These are phyloP conservation scores for Sinocyclocheilus maitianheensis DNA, from an alignment of 2,113 vertebrate species.

Conservation along the genomic window DNA sequence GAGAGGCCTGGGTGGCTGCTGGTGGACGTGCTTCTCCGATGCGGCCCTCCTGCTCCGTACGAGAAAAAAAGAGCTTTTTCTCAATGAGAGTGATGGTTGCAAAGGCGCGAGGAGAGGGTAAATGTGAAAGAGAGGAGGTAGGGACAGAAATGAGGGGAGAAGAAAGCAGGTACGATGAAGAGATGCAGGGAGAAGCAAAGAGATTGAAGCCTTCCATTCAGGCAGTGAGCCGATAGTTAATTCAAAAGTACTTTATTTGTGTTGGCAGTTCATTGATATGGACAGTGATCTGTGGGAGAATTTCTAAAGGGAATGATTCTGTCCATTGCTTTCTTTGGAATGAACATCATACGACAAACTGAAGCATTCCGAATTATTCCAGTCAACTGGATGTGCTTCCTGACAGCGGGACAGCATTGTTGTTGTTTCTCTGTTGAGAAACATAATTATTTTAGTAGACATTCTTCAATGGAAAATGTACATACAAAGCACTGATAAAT, in stretches of 20 bases:
- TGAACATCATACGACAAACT: neutral
- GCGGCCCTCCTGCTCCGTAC: constrained; percentile 54
- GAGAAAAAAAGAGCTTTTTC: constrained; percentile 69
- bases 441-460: neutral
- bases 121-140: neutral
- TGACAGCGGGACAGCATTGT: neutral
- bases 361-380: neutral
- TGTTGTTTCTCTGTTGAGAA: neutral
- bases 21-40: constrained; percentile 59
- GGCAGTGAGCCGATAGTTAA: constrained; percentile 56
- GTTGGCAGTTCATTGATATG: constrained; percentile 27
- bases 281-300: constrained; percentile 36
- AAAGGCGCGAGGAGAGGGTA: constrained; percentile 31
- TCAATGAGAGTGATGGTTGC: constrained; percentile 77
- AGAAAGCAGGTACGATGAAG: constrained; percentile 48
- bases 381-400: neutral
- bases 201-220: constrained; percentile 89
- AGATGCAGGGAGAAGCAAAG: constrained; percentile 80
- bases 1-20: constrained; percentile 65
- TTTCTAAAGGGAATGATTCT: constrained; percentile 20
- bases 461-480: neutral
- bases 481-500: neutral
- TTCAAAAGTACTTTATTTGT: constrained; percentile 37
- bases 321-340: constrained; percentile 1
- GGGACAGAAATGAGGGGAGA: constrained; percentile 32